These are phyloP conservation scores for Coregonus ussuriensis DNA, from an alignment of 2,797 vertebrate species.

Conservation along the genomic window DNA sequence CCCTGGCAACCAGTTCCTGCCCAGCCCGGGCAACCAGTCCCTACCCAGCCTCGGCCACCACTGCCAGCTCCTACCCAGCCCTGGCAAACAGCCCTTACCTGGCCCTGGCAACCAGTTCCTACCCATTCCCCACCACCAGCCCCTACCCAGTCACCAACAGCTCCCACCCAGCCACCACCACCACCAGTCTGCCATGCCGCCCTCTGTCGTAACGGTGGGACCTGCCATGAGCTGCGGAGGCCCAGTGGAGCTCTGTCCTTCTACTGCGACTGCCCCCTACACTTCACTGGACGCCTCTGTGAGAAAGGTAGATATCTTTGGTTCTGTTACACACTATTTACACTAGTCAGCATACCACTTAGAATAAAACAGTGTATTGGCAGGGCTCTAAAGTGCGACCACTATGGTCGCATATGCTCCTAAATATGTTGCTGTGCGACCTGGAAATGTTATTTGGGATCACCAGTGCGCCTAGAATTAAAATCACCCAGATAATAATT, in stretches of 20 bases:
- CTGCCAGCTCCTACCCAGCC: not conserved
- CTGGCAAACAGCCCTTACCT: not conserved
- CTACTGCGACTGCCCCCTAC: conserved; percentile 82
- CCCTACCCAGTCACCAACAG: conserved; percentile 21
- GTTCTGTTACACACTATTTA: not conserved
- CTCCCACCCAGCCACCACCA: conserved; percentile 30
- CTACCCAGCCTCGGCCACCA: not conserved
- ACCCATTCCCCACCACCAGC: conserved; percentile 2
- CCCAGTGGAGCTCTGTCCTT: conserved; percentile 63
- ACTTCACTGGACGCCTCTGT: conserved; percentile 82
- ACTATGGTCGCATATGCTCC: too few species aligned
- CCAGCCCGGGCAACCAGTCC: not conserved
- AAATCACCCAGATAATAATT: too few species aligned
- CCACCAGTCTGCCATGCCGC: conserved; percentile 61
- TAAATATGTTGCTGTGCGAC: too few species aligned
- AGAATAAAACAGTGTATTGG: not conserved
- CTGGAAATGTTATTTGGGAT: too few species aligned
- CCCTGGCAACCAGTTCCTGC: too few species aligned
- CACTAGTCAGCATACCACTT: not conserved
- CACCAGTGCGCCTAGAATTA: too few species aligned
- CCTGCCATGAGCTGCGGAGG: conserved; percentile 68
- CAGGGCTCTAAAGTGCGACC: too few species aligned
- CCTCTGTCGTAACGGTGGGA: conserved; percentile 80
- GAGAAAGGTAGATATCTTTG: conserved; percentile 79
- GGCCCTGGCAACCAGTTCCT: not conserved